These are phyloP conservation scores for Gasterosteus nipponicus DNA, from an alignment of 2,113 vertebrate species.

Conservation along the genomic window DNA sequence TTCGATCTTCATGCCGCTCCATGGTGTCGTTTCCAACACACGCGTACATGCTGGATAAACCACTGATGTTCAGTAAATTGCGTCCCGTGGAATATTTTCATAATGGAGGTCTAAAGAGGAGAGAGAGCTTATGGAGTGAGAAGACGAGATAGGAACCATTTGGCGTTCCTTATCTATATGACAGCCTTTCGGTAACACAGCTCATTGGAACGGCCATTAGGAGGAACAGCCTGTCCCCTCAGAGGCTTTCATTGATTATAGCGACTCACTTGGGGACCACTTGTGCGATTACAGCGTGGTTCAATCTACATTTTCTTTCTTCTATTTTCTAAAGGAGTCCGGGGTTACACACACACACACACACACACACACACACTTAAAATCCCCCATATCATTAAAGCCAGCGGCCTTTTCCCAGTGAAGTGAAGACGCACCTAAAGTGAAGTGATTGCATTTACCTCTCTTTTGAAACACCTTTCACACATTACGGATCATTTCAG, in stretches of 20 bases:
- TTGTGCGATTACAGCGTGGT: conserved; percentile 42
- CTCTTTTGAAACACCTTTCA: conserved; percentile 44
- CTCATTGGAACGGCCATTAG: conserved; percentile 58
- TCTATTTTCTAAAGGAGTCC: conserved; percentile 1
- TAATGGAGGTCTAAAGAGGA: neutral
- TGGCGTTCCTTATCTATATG: conserved; percentile 47
- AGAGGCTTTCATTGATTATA: conserved; percentile 58
- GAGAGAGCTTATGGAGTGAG: neutral
- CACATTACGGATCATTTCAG: conserved; percentile 42
- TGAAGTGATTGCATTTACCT: conserved; percentile 56
- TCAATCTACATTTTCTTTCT: conserved; percentile 36
- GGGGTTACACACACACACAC: conserved; percentile 1
- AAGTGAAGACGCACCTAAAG: conserved; percentile 45
- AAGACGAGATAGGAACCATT: conserved; percentile 22
- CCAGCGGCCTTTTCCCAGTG: conserved; percentile 49
- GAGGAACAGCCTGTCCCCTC: conserved; percentile 37
- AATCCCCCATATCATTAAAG: conserved; percentile 29
- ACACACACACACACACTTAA: conserved; percentile 9
- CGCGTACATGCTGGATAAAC: neutral
- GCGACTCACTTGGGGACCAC: conserved; percentile 44
- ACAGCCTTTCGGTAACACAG: conserved; percentile 57
- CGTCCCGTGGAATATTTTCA: conserved; percentile 9
- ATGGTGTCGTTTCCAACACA: conserved; percentile 13
- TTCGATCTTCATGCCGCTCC: conserved; percentile 42
- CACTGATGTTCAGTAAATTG: conserved; percentile 21